Conservation (phyloP, 2,797 vertebrate species). For the Cynopterus sphinx region DNA sequence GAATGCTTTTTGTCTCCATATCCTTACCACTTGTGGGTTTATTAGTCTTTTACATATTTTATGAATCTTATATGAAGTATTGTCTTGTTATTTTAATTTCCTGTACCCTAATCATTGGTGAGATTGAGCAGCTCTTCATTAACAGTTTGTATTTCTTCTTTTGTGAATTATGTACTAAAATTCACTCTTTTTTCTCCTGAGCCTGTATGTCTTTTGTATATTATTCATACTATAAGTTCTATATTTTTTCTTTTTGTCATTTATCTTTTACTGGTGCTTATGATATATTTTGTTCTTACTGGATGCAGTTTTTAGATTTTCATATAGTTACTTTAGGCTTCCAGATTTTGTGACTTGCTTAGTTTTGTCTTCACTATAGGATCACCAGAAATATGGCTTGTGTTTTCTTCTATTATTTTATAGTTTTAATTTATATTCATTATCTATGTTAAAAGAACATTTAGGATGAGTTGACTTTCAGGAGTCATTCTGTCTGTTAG, state of each 20-base stretch:
- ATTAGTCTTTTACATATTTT: neutral
- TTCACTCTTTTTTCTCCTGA: neutral
- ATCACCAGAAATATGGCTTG: neutral
- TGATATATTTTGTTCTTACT: neutral
- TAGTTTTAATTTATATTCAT: slow-evolving; percentile 10
- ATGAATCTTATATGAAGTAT: neutral
- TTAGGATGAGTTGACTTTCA: neutral
- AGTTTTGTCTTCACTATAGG: neutral
- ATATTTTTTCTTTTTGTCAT: neutral
- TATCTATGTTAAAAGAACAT: neutral
- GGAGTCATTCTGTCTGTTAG: neutral
- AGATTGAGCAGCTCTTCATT: neutral
- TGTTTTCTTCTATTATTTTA: neutral
- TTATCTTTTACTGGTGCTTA: neutral
- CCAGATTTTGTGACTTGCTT: neutral
- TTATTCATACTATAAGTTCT: neutral
- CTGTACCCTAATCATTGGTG: neutral
- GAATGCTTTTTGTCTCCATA: neutral
- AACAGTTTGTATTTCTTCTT: slow-evolving; percentile 3
- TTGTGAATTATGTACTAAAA: neutral
- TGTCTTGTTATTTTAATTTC: slow-evolving; percentile 12
- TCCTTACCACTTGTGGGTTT: neutral
- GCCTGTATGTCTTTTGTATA: neutral
- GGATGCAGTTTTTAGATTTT: neutral
- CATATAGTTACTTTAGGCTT: neutral